Evolutionary conservation across 2,113 vertebrate species (phyloP).

Genomic region (Camelus bactrianus): DNA sequence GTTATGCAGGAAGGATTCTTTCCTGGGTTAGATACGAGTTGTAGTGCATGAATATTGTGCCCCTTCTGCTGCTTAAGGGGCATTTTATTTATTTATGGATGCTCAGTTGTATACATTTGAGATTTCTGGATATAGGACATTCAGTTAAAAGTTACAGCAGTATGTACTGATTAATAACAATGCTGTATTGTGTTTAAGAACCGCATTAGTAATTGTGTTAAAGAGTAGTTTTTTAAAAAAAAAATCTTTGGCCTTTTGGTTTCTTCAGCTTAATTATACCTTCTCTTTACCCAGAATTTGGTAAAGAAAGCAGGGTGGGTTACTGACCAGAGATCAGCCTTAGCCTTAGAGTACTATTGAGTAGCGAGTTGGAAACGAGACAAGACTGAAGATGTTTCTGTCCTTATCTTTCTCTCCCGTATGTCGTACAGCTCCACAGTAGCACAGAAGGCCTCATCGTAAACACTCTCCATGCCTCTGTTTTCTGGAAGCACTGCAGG

Average conservation of each 20-base stretch:
- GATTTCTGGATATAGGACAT: background rate
- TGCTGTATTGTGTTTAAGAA: background rate
- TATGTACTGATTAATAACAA: background rate
- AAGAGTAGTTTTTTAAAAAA: background rate
- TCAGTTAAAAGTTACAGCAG: background rate
- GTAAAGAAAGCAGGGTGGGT: background rate
- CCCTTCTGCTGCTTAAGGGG: background rate
- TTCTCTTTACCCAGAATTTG: background rate
- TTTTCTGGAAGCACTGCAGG: background rate
- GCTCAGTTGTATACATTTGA: background rate
- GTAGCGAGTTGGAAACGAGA: background rate
- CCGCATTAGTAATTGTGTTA: background rate
- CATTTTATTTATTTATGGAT: background rate
- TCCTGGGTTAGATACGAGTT: background rate
- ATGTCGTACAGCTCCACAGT: background rate
- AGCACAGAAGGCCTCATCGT: background rate
- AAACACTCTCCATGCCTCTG: background rate
- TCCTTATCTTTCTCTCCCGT: background rate
- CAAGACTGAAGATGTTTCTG: background rate
- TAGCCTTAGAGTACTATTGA: background rate
- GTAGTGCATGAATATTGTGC: background rate
- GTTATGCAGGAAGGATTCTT: background rate
- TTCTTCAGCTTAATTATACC: background rate
- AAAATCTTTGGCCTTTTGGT: background rate
- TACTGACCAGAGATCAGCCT: background rate